These are phyloP conservation scores for Galbula dea DNA, from an alignment of 2,113 vertebrate species.

Conservation along the genomic window DNA sequence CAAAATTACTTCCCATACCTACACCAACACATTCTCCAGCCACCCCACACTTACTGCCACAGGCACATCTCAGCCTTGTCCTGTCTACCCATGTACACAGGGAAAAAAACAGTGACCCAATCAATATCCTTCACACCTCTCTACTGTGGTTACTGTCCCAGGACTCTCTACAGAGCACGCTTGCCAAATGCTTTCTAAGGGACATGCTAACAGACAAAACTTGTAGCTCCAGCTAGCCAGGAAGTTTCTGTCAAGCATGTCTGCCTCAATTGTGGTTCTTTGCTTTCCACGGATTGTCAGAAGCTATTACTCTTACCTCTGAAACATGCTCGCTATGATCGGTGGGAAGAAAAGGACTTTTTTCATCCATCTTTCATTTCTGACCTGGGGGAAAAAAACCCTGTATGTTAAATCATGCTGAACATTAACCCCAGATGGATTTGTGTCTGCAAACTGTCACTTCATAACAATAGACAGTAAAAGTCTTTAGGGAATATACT, in stretches of 20 bases:
- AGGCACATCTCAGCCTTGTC: not conserved
- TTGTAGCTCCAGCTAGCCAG: not conserved
- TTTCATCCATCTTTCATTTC: not conserved
- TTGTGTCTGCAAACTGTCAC: not conserved
- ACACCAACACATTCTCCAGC: not conserved
- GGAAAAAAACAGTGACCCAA: not conserved
- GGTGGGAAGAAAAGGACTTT: not conserved
- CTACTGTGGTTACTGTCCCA: not conserved
- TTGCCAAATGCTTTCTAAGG: not conserved
- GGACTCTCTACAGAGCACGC: not conserved
- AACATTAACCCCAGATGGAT: not conserved
- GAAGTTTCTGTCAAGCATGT: not conserved
- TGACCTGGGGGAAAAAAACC: not conserved
- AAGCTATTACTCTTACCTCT: slow-evolving; percentile 12
- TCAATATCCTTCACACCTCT: not conserved
- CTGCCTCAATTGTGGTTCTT: not conserved
- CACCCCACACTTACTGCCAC: not conserved
- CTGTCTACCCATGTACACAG: not conserved
- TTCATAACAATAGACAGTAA: not conserved
- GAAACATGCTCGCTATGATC: not conserved
- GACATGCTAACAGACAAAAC: not conserved
- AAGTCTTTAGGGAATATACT: not conserved
- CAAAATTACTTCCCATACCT: not conserved
- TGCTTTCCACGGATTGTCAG: not conserved
- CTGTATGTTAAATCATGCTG: not conserved